Evolutionary conservation across 2,888 invertebrate species (phyloP).

Genomic region (Fragum sueziense): DNA sequence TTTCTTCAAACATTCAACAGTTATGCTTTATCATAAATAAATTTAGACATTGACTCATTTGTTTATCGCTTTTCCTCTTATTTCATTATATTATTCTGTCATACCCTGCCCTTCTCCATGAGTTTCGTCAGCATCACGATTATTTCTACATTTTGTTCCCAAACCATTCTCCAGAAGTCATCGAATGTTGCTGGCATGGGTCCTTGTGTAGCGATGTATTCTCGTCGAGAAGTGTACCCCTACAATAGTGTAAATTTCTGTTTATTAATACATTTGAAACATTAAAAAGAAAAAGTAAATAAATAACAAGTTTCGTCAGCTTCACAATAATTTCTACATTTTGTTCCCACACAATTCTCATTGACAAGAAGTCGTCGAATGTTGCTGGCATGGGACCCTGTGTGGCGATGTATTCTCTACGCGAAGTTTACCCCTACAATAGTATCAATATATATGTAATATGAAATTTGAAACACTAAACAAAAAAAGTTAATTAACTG

Average conservation of each 20-base stretch:
- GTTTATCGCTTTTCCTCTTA: no score
- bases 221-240: slow-evolving; percentile 87
- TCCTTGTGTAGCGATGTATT: slow-evolving; percentile 90
- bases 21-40: no score
- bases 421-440: slow-evolving; percentile 87
- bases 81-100: no score
- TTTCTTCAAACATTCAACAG: no score
- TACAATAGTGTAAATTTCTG: slow-evolving; percentile 74
- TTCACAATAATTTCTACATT: slow-evolving; percentile 88
- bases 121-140: slow-evolving; percentile 89
- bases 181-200: slow-evolving; percentile 87
- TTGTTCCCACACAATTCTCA: slow-evolving; percentile 89
- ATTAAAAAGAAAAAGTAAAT: no score
- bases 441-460: no score
- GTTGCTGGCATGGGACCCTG: slow-evolving; percentile 89
- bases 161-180: slow-evolving; percentile 90
- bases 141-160: slow-evolving; percentile 87
- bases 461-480: background rate
- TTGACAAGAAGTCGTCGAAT: slow-evolving; percentile 89
- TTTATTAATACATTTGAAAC: no score
- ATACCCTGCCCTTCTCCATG: slow-evolving; percentile 87
- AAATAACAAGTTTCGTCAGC: slow-evolving; percentile 87
- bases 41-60: no score
- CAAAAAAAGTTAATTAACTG: slow-evolving; percentile 53
- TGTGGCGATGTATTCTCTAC: slow-evolving; percentile 88